These are phyloP conservation scores for Apaloderma vittatum DNA, from an alignment of 2,113 vertebrate species.

Conservation along the genomic window DNA sequence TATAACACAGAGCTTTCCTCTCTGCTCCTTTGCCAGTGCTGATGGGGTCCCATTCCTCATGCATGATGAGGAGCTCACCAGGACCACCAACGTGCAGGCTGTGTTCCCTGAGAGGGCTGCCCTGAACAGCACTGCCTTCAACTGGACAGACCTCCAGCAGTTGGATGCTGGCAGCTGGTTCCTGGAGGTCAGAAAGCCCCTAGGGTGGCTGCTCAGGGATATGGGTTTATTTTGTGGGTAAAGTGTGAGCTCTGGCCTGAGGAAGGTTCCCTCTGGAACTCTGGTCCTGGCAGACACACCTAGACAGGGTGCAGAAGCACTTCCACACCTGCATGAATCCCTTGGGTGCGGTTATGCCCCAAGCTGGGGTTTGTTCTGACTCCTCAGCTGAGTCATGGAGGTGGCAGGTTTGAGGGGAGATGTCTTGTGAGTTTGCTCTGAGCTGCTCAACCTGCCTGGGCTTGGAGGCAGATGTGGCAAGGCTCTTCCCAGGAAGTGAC, in stretches of 20 bases:
- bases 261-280: background rate
- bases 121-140: slow-evolving; percentile 76
- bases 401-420: background rate
- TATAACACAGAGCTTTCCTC: background rate
- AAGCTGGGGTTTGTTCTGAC: slow-evolving; percentile 29
- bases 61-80: slow-evolving; percentile 87
- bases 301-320: background rate
- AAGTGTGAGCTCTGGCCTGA: background rate
- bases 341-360: background rate
- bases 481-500: background rate
- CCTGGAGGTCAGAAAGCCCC: slow-evolving; percentile 83
- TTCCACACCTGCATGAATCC: background rate
- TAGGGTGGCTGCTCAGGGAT: background rate
- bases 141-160: slow-evolving; percentile 80
- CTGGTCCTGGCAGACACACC: background rate
- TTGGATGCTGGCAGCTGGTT: slow-evolving; percentile 94
- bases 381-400: background rate
- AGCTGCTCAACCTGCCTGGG: slow-evolving; percentile 36
- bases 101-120: slow-evolving; percentile 72
- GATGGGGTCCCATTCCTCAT: slow-evolving; percentile 89
- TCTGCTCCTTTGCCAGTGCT: slow-evolving; percentile 67
- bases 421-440: background rate
- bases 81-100: slow-evolving; percentile 87
- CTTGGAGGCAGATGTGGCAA: slow-evolving; percentile 25
- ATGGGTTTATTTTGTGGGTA: background rate